Base-by-base conservation (phyloP, 2,797 vertebrate genomes). In the Chloroceryle inda region DNA sequence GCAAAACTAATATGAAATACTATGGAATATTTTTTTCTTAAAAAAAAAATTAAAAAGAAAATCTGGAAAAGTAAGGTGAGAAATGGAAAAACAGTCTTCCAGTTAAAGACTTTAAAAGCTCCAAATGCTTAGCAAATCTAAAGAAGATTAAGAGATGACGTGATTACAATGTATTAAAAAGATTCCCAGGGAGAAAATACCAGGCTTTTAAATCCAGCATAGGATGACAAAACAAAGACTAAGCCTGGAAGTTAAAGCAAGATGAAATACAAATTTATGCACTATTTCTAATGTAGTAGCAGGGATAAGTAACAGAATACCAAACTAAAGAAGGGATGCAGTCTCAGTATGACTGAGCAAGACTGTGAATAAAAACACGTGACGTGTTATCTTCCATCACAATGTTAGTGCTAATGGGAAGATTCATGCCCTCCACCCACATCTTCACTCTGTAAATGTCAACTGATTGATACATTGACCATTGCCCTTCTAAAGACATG, bases 211-310 rank as follows among this genome's bases (percentile, higher is more conserved):
- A 89, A 91, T 74, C 33, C 31, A 78, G n/a, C 29, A 23, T 35
- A 31, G 50, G 68, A 90, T 78, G 27, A 50, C 40, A 75, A 80
- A 89, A 64, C 26, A 88, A 88, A 19, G 38, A 42, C 38, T 77
- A 55, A 75, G 64, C 58, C 37, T 72, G 68, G 61, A 84, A 88
- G 40, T 74, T 91, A 94, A 84, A 92, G 37, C 8, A 80, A 33
- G n/a, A 75, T 56, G 42, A 88, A 96, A 89, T 78, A 83, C 37
- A 85, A 95, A 92, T 74, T 89, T 31, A 45, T 38, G 26, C 35
- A 53, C 10, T 42, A 16, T 75, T 85, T 86, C 73, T 92, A 64
- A 90, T 90, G 85, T 81, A 84, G 42, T 69, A 78, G n/a, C 50
- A 67, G 26, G 31, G 6, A 3, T 56, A 24, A 88, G 44, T 68